Percentiles rank a stretch among this genome's conserved stretches.
Evolutionary conservation across 2,113 vertebrate species (phyloP).

Genomic region (Elephantulus edwardii): DNA sequence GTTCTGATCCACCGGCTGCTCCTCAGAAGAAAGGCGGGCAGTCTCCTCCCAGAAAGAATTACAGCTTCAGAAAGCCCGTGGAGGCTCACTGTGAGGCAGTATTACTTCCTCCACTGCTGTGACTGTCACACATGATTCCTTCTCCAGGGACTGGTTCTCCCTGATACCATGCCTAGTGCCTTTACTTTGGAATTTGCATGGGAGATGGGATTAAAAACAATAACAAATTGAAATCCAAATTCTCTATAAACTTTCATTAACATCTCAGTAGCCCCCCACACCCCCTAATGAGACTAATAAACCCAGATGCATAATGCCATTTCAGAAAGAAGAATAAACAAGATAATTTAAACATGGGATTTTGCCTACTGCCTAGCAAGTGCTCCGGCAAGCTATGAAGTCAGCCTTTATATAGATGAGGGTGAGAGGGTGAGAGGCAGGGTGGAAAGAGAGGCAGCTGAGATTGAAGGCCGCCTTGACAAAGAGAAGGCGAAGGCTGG

Average conservation of each 20-base stretch:
- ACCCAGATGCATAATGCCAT: constrained; percentile 7
- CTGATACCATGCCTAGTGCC: no score
- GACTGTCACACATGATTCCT: no score
- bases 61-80: no score
- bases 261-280: no score
- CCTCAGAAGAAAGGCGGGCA: no score
- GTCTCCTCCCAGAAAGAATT: no score
- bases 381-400: not conserved
- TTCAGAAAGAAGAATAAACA: constrained; percentile 53
- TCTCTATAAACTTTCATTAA: no score
- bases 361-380: not conserved
- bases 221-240: no score
- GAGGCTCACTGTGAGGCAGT: no score
- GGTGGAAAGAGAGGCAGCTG: not conserved
- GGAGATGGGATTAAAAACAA: not conserved
- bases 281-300: not conserved
- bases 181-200: not conserved
- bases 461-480: constrained; percentile 45
- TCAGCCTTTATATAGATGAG: constrained; percentile 31
- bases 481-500: constrained; percentile 37
- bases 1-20: no score
- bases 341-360: not conserved
- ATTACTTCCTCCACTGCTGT: no score
- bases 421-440: constrained; percentile 58
- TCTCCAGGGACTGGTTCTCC: no score